These are phyloP conservation scores for Ptychobarbus kaznakovi DNA, from an alignment of 2,797 vertebrate species.

Conservation along the genomic window DNA sequence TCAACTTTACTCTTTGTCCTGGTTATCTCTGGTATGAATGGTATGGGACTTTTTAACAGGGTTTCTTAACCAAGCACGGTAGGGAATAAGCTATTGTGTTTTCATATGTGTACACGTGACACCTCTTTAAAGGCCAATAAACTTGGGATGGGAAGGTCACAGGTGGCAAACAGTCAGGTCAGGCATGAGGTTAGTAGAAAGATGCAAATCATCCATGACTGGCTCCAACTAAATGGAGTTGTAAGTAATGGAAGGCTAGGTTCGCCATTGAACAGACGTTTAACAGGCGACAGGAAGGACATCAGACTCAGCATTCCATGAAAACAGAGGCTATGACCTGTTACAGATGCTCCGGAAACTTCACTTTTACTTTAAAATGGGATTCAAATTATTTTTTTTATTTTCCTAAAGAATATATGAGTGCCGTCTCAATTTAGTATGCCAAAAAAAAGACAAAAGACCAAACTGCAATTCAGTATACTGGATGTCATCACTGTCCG, in stretches of 20 bases:
- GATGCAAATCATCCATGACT: slow-evolving; percentile 58
- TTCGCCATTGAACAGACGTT: slow-evolving; percentile 53
- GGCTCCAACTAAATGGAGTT: slow-evolving; percentile 58
- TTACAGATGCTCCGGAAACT: not conserved
- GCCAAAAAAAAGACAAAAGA: not conserved
- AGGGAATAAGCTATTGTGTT: slow-evolving; percentile 12
- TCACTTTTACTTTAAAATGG: slow-evolving; percentile 12
- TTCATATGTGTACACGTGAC: slow-evolving; percentile 56
- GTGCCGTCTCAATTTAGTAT: not conserved
- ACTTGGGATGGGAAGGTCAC: slow-evolving; percentile 55
- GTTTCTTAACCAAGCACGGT: slow-evolving; percentile 11
- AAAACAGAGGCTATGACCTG: slow-evolving; percentile 52
- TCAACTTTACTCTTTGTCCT: slow-evolving; percentile 19
- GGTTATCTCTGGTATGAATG: slow-evolving; percentile 19
- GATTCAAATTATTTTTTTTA: not conserved
- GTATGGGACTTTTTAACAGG: slow-evolving; percentile 18
- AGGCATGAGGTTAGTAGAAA: slow-evolving; percentile 58
- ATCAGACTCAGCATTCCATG: slow-evolving; percentile 70
- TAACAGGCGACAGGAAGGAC: slow-evolving; percentile 61
- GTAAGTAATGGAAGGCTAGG: slow-evolving; percentile 60
- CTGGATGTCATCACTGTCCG: not conserved
- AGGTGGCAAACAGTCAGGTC: slow-evolving; percentile 54
- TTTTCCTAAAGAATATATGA: not conserved
- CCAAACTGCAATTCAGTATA: not conserved
- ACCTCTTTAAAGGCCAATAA: slow-evolving; percentile 59